Evolutionary conservation across 1,140 invertebrate species (phyloP), one percentile per base, ranked within the genome.

Genomic region (Heliconius hermathena): DNA sequence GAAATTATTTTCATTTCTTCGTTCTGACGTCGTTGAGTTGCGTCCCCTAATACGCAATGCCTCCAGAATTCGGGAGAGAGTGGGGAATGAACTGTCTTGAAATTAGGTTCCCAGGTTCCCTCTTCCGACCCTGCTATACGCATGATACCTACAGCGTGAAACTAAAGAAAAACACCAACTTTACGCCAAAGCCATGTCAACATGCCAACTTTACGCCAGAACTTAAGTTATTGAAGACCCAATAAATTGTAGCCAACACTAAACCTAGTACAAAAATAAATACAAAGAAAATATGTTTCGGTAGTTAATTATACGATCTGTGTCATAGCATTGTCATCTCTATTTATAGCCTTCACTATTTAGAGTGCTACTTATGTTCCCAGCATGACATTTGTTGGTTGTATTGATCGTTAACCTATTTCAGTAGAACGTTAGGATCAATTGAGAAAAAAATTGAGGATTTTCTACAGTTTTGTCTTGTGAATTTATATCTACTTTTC

Each of bases 371-470:
- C 80, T 82, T 87, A 81, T 83, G 80, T 83, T 87, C 85, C 83
- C 83, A 89, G 82, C 86, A 74, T 83, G 87, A 84, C 83, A 81
- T 90, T 88, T 86, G 89, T 91, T 90, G 86, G 86, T 85, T 81
- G 81, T 86, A 87, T 86, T 88, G 85, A 89, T 90, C 85, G 86
- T 91, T 92, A 90, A 91, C 90, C 90, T 80, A 91, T 90, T 92
- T 92, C 18, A 11, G 71, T 54, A 60, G 2, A 38, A 38, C 36
- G 36, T 38, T 20, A 13, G 33, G 36, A 22, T 72, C 33, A 72
- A 36, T n/a, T n/a, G 36, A 71, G 33, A 72, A 72, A 29, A 66
- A 66, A 26, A 57, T 3, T 57, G 8, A 9, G 6, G n/a, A n/a
- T 22, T n/a, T 57, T 57, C 54, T 57, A 20, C 8, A 57, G 8